These are phyloP conservation scores for Standfussiana lucernea DNA, from an alignment of 2,888 invertebrate species.

Conservation along the genomic window DNA sequence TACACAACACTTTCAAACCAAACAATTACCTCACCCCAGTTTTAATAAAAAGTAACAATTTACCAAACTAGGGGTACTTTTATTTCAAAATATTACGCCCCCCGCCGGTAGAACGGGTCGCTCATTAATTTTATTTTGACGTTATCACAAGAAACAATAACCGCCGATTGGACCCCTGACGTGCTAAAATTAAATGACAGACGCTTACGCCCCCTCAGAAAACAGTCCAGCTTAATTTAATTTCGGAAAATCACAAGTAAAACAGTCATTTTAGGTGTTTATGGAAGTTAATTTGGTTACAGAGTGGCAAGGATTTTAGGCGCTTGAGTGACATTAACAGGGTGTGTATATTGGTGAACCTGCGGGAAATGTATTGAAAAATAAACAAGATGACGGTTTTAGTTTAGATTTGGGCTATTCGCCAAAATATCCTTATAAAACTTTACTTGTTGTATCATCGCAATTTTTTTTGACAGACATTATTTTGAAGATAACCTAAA, in stretches of 20 bases:
- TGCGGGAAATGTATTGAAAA: background rate
- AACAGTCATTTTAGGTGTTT: constrained; percentile 12
- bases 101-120: constrained; percentile 44
- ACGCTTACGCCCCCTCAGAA: constrained; percentile 50
- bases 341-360: background rate
- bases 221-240: constrained; percentile 46
- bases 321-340: background rate
- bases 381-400: background rate
- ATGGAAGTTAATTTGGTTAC: constrained; percentile 24
- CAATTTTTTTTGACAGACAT: background rate
- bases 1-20: constrained; percentile 12
- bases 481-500: background rate
- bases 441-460: background rate
- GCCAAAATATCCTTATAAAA: background rate
- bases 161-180: constrained; percentile 63
- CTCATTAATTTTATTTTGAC: constrained; percentile 71
- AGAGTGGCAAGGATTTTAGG: background rate
- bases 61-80: constrained; percentile 32
- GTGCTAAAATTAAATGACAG: constrained; percentile 63
- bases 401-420: background rate
- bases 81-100: constrained; percentile 48
- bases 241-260: constrained; percentile 48
- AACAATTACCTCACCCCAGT: constrained; percentile 24
- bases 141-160: constrained; percentile 70
- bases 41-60: constrained; percentile 27